Conservation (phyloP, 2,113 vertebrate species). For the Grallaria varia region DNA sequence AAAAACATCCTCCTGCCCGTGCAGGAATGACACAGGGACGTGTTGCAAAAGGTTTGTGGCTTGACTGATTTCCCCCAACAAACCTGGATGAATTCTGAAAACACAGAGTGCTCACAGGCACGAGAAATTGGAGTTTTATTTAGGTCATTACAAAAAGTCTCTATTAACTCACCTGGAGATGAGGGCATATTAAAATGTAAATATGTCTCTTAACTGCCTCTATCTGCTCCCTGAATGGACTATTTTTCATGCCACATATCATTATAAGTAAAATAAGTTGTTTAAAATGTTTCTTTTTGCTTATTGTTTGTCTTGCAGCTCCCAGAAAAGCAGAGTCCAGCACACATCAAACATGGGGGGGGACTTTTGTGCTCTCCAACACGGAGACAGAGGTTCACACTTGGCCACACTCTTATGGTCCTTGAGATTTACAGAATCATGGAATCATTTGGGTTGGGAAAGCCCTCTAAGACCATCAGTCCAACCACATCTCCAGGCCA, state of each 20-base stretch:
- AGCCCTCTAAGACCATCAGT: background rate
- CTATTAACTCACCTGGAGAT: background rate
- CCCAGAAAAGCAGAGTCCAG: background rate
- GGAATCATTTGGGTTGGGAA: background rate
- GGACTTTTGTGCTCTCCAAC: accelerated
- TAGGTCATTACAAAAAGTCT: constrained; percentile 1
- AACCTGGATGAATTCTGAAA: background rate
- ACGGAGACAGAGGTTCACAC: accelerated
- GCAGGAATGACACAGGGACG: background rate
- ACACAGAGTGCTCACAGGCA: background rate
- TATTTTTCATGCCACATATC: background rate
- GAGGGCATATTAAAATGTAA: background rate
- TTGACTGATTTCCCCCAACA: background rate
- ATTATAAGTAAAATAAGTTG: background rate
- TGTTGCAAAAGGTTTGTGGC: background rate
- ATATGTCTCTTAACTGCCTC: background rate
- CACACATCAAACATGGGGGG: accelerated
- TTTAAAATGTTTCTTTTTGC: background rate
- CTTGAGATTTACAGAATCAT: background rate
- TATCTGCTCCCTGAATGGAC: background rate
- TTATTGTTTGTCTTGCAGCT: background rate
- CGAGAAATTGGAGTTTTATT: background rate
- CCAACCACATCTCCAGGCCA: background rate
- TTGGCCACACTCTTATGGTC: background rate
- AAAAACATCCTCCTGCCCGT: background rate